phyloP scores from a whole-genome alignment of 2,888 invertebrate genomes.

The Tetheella fluctuosa region DNA sequence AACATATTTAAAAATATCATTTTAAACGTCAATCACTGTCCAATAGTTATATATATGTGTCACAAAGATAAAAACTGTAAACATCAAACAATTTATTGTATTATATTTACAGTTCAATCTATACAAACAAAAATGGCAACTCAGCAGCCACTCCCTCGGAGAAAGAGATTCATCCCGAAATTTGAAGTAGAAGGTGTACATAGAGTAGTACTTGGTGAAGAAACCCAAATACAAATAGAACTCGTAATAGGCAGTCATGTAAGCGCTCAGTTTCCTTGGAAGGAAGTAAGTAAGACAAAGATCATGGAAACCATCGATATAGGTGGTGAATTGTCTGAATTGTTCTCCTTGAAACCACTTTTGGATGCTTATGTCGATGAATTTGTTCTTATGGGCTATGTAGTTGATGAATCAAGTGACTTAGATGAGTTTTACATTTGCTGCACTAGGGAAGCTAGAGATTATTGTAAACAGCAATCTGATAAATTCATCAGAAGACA shows the following conservation, averaged over 20 bases:
- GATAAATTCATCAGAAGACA: slow-evolving; percentile 83
- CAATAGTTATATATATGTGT: neutral
- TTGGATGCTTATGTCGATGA: slow-evolving; percentile 70
- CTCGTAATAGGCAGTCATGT: slow-evolving; percentile 87
- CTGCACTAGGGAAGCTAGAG: slow-evolving; percentile 81
- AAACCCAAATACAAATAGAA: slow-evolving; percentile 85
- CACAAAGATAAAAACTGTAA: neutral
- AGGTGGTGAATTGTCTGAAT: slow-evolving; percentile 79
- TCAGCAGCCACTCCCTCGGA: slow-evolving; percentile 54
- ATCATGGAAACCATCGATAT: slow-evolving; percentile 86
- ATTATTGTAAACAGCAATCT: slow-evolving; percentile 79
- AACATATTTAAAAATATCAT: neutral
- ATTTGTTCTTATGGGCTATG: slow-evolving; percentile 86
- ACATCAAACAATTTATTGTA: neutral
- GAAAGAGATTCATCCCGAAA: slow-evolving; percentile 75
- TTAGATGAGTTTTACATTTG: slow-evolving; percentile 89
- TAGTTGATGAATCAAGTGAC: slow-evolving; percentile 85
- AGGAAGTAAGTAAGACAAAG: slow-evolving; percentile 84
- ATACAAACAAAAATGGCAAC: slow-evolving; percentile 45
- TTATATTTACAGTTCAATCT: slow-evolving; percentile 49
- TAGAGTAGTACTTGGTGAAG: slow-evolving; percentile 78
- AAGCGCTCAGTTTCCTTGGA: slow-evolving; percentile 90
- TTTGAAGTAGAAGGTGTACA: slow-evolving; percentile 84
- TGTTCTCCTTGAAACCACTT: slow-evolving; percentile 61
- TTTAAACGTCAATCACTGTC: neutral